Base-by-base conservation (phyloP, 1,140 invertebrate species). In the Procambarus virginalis region DNA sequence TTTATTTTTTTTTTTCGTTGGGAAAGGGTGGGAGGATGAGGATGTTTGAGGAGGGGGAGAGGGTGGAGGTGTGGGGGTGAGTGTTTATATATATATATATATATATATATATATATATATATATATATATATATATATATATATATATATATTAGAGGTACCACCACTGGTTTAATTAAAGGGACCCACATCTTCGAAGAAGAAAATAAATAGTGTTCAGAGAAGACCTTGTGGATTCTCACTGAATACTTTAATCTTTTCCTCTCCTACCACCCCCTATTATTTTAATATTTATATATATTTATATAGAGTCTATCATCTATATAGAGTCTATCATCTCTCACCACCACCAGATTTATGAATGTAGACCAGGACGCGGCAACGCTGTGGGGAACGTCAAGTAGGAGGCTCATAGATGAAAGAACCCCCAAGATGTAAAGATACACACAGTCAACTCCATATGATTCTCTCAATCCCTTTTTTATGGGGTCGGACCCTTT, bases 381-480 rank as follows among this genome's bases (percentile, higher is more conserved):
- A 85, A 58, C 84, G 68, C 73, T 77, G 84, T 77, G 73, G 84
- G 34, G 73, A 85, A 49, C 70, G 51, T 85, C 70, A 75, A 85
- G 84, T 85, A 51, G 84, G 84, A 49, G 60, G 60, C 60, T 10
- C 60, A 64, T 64, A 88, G 86, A 88, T 88, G 86, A 88, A 88
- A 88, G 86, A 82, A 88, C 46, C 86, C 46, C 86, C 46, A 88
- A 88, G 86, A 88, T 88, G 86, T 81, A 88, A 88, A 88, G 77
- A 88, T 82, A 88, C 86, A 85, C 84, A 88, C 86, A 88, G 86
- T 88, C 86, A 88, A 88, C 86, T 88, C 86, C 86, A 88, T 88
- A 88, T 88, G 86, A 88, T 88, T 88, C 86, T 88, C 86, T 81
- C 86, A 81, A 88, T 88, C 86, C 86, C 86, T 88, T 88, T 88